Conservation (phyloP, 1,140 invertebrate species). For the Eumeta japonica region DNA sequence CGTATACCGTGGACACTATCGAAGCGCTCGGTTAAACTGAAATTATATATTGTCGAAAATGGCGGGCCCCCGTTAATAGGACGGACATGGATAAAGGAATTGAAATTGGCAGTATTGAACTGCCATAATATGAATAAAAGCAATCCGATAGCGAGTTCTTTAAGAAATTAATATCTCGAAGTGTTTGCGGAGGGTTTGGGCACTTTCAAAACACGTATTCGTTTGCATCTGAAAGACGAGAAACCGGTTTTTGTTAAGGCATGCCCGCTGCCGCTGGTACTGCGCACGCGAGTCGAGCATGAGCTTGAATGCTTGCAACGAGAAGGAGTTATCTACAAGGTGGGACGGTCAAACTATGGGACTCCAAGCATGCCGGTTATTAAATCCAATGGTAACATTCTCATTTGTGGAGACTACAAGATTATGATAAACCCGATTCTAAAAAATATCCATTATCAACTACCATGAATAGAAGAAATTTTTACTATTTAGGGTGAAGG, state of each 20-base stretch:
- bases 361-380: constrained; percentile 18
- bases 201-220: constrained; percentile 5
- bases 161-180: constrained; percentile 11
- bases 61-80: neutral
- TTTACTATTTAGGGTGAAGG: constrained; percentile 15
- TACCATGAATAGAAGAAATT: constrained; percentile 21
- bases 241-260: constrained; percentile 14
- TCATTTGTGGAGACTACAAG: constrained; percentile 22
- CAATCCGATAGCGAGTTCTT: neutral
- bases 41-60: neutral
- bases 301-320: constrained; percentile 13
- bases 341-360: constrained; percentile 19
- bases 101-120: neutral
- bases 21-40: neutral
- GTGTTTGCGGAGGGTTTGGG: constrained; percentile 13
- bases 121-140: neutral
- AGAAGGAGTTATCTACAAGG: constrained; percentile 12
- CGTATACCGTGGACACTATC: neutral
- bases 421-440: constrained; percentile 17
- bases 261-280: constrained; percentile 12
- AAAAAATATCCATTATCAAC: constrained; percentile 17
- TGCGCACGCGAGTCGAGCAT: constrained; percentile 12
- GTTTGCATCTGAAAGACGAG: constrained; percentile 10
- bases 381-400: constrained; percentile 18
- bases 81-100: neutral